phyloP scores from a whole-genome alignment of 1,140 invertebrate genomes.

The Penaeus chinensis region DNA sequence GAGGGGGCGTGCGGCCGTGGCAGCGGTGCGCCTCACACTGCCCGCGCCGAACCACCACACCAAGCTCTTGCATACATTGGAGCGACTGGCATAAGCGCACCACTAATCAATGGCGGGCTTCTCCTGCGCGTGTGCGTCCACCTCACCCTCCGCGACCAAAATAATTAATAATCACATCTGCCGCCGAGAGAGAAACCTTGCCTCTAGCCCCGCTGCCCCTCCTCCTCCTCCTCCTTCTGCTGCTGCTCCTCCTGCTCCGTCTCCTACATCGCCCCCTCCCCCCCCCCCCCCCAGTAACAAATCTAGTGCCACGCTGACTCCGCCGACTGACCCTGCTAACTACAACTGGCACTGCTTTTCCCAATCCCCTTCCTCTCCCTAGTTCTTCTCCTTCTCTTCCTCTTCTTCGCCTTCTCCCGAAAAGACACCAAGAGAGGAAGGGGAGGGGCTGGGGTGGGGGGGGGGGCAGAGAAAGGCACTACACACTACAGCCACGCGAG shows the following conservation, averaged over 20 bases:
- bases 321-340: too few species aligned
- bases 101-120: slow-evolving; percentile 58
- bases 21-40: slow-evolving; percentile 54
- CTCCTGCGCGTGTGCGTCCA: slow-evolving; percentile 52
- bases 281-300: too few species aligned
- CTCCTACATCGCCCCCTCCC: too few species aligned
- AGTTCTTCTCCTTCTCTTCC: not conserved
- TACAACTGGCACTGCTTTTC: not conserved
- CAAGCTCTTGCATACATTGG: slow-evolving; percentile 61
- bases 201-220: not conserved
- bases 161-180: slow-evolving; percentile 58
- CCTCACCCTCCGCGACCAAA: slow-evolving; percentile 54
- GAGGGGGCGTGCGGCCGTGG: slow-evolving; percentile 47
- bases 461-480: slow-evolving; percentile 38
- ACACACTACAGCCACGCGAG: slow-evolving; percentile 48
- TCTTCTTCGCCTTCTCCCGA: slow-evolving; percentile 9
- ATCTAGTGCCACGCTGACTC: too few species aligned
- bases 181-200: not conserved
- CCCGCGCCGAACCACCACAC: slow-evolving; percentile 48
- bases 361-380: slow-evolving; percentile 28
- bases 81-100: slow-evolving; percentile 60
- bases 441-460: slow-evolving; percentile 17
- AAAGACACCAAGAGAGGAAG: not conserved
- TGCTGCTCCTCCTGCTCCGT: too few species aligned
- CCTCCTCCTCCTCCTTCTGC: not conserved